phyloP scores from a whole-genome alignment of 92 coral and sea anemone species.

The Parazoanthus atlanticus region DNA sequence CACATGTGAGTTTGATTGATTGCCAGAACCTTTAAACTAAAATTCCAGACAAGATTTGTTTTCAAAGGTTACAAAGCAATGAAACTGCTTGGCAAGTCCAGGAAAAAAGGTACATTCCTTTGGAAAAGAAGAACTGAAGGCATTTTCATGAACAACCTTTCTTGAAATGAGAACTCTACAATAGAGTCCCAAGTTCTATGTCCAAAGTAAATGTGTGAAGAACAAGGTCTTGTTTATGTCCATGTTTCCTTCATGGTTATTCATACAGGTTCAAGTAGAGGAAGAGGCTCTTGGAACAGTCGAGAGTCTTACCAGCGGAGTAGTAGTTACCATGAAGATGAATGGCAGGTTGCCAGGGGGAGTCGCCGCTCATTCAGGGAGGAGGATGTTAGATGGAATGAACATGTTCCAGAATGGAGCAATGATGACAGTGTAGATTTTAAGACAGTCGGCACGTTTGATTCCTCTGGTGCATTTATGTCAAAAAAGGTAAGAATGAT shows the following conservation, averaged over 20 bases:
- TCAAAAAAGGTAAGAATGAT: slow-evolving; percentile 66
- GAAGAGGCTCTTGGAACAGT: slow-evolving; percentile 76
- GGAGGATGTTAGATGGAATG: slow-evolving; percentile 78
- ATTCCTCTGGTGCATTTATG: slow-evolving; percentile 93
- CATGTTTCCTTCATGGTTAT: neutral
- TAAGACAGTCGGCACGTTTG: slow-evolving; percentile 86
- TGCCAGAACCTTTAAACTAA: too few relatives aligned
- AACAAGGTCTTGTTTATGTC: neutral
- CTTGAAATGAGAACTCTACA: neutral
- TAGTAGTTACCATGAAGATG: slow-evolving; percentile 72
- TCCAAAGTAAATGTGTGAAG: neutral
- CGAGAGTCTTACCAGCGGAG: slow-evolving; percentile 70
- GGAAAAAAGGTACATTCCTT: neutral
- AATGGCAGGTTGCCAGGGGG: slow-evolving; percentile 87
- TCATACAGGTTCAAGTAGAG: slow-evolving; percentile 58
- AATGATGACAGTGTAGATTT: slow-evolving; percentile 88
- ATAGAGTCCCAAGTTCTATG: too few relatives aligned
- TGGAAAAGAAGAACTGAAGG: neutral
- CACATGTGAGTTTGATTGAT: too few relatives aligned
- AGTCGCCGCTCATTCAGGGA: slow-evolving; percentile 77
- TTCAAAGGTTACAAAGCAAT: neutral
- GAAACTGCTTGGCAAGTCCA: too few relatives aligned
- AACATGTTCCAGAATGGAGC: slow-evolving; percentile 93
- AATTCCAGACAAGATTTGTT: too few relatives aligned
- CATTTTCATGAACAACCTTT: neutral